Base-by-base conservation (phyloP, 2,888 invertebrate genomes). In the Plebejus anna region DNA sequence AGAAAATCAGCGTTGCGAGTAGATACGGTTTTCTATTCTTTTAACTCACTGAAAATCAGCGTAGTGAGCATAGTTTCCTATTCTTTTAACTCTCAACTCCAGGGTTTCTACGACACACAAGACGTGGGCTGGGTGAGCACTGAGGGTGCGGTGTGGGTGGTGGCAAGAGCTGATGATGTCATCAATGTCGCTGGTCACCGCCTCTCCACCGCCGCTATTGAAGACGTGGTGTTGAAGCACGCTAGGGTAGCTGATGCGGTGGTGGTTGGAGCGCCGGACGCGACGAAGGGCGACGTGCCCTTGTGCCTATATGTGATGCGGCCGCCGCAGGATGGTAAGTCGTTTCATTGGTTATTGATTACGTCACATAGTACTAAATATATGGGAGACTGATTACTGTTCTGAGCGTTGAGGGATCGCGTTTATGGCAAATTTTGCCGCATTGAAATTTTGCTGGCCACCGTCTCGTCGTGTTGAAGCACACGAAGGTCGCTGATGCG, bases 141-240 rank as follows among this genome's bases (percentile, higher is more conserved):
- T 76, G 95, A 96, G 80, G 98, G 98, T 0, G 97, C 97, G 77
- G 95, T 99, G 1, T 98, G 96, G 89, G 98, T 99, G 16, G 97
- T 98, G 75, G 97, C 98, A 0, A 94, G 99, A 55, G 98, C 97
- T 78, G 99, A 99, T 90, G 99, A 99, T 89, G 97, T 98, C 78
- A 98, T 99, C 83, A 99, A 99, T 87, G 98, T 99, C 0, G 98
- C 99, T 0, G 99, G 98, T 0, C 98, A 98, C 87, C 94, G 98
- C 76, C 94, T 99, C 70, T 98, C 98, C 0, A 98, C 98, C 0
- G 96, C 97, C 0, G 97, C 98, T 0, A 89, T 99, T 4, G 99
- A 99, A 88, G 98, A 99, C 87, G 98, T 98, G 0, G 96, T 98
- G 13, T 88, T 98, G 70, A 95, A 97, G n/a, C 98, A 98, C 92